Base-by-base conservation (phyloP, 2,113 vertebrate genomes). In the Eretmochelys imbricata region DNA sequence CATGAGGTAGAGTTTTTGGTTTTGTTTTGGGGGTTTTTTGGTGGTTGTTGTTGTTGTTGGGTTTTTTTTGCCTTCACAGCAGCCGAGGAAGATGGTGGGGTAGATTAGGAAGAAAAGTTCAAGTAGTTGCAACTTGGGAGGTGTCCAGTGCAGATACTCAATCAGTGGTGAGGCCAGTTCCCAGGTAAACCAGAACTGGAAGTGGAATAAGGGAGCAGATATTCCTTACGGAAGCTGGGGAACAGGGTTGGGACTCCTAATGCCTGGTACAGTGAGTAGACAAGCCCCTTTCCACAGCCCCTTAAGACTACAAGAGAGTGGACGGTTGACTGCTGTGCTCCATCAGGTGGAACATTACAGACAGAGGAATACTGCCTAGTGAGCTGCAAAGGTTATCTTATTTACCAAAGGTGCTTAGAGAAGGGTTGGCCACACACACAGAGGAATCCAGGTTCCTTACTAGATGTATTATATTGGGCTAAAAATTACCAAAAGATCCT, bases 51-150 rank as follows among this genome's bases (percentile, higher is more conserved):
- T 42, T 42, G 38, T 38, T 42, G 42, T 42, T 42, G 42, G 42
- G 42, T 31, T 35, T 92, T 55, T 2, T 2, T 31, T 1, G 0
- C 85, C 90, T 92, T 80, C 29, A 87, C 6, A 86, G 0, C 31
- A 24, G n/a, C 48, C 20, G 4, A 5, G 38, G n/a, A 38, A 54
- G 13, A 5, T 54, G n/a, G 51, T 17, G n/a, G 25, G 35, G 38
- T 55, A 57, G 3, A 5, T 42, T 82, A 16, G 24, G n/a, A 50
- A 8, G 25, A 55, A 42, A 78, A 29, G 35, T 59, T 82, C 14
- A 53, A 19, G 80, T 84, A 88, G 22, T 59, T 88, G 89, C 55
- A 86, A 29, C 1, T 80, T 80, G 49, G 48, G 24, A 75, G 25
- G 25, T 84, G 9, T 51, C 76, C 85, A 95, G 72, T 51, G 1